These are phyloP conservation scores for Heliocidaris tuberculata DNA, from an alignment of 35 echinoderm and acorn worm species.

Conservation along the genomic window DNA sequence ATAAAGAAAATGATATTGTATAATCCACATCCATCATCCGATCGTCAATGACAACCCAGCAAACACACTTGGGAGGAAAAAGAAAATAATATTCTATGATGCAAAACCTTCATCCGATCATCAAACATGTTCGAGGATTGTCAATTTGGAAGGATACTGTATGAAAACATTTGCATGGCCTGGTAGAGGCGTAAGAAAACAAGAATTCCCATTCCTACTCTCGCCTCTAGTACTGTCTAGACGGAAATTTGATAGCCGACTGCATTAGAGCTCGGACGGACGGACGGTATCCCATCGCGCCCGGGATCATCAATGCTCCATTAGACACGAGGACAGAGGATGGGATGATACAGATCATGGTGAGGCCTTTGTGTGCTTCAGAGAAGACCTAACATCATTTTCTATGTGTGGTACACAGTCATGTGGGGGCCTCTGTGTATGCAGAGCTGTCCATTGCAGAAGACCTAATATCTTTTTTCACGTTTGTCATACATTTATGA, in stretches of 20 bases:
- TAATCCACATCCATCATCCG: not conserved
- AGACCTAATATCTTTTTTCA: not conserved
- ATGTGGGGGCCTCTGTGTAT: not conserved
- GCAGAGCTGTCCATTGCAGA: not conserved
- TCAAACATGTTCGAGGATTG: not conserved
- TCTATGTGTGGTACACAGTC: not conserved
- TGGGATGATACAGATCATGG: not conserved
- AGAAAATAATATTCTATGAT: not conserved
- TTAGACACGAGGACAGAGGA: not conserved
- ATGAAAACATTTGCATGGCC: not conserved
- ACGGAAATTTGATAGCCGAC: conserved; percentile 2
- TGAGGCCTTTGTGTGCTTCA: not conserved
- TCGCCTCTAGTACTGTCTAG: not conserved
- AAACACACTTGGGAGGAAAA: not conserved
- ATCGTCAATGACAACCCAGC: not conserved
- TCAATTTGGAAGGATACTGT: not conserved
- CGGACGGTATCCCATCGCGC: not conserved
- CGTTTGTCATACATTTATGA: not conserved
- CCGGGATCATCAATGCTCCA: not conserved
- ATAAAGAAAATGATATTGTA: not conserved
- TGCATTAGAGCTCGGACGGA: not conserved
- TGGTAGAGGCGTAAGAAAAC: not conserved
- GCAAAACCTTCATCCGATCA: not conserved
- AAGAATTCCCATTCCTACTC: not conserved
- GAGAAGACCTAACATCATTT: not conserved